Conservation (phyloP, 1,140 invertebrate genomes). For the Drosophila arizonae region DNA sequence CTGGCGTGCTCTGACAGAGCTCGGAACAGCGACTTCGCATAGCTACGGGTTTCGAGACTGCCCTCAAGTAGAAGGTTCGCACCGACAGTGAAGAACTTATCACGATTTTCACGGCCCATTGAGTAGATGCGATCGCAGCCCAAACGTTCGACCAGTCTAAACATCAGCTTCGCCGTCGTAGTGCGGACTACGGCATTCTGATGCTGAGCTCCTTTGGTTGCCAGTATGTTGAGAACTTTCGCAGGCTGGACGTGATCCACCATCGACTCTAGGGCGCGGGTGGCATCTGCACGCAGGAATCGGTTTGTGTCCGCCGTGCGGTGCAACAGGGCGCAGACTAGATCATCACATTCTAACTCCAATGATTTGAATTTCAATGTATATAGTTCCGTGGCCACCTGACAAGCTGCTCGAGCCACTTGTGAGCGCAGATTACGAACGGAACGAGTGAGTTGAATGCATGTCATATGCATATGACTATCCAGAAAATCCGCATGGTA, state of each 20-base stretch:
- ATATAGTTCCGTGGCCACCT: slow-evolving; percentile 91
- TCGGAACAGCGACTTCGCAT: slow-evolving; percentile 87
- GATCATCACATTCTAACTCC: slow-evolving; percentile 94
- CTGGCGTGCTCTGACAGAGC: slow-evolving; percentile 85
- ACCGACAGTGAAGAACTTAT: slow-evolving; percentile 90
- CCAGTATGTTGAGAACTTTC: slow-evolving; percentile 84
- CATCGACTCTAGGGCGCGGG: slow-evolving; percentile 91
- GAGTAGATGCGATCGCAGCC: slow-evolving; percentile 89
- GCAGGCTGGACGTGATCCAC: slow-evolving; percentile 87
- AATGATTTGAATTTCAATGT: slow-evolving; percentile 87
- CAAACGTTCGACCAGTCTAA: slow-evolving; percentile 87
- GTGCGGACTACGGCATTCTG: slow-evolving; percentile 93
- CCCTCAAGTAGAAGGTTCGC: slow-evolving; percentile 94
- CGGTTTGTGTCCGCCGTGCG: slow-evolving; percentile 96
- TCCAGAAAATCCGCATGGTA: slow-evolving; percentile 87
- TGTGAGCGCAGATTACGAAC: slow-evolving; percentile 94
- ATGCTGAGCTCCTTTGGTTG: slow-evolving; percentile 87
- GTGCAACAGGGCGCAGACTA: slow-evolving; percentile 90
- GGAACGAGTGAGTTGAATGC: slow-evolving; percentile 89
- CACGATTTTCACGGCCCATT: slow-evolving; percentile 89
- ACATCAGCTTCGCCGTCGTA: slow-evolving; percentile 90
- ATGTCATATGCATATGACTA: slow-evolving; percentile 86
- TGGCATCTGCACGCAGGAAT: slow-evolving; percentile 94
- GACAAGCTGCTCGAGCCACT: slow-evolving; percentile 93
- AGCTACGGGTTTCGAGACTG: slow-evolving; percentile 91